Base-by-base conservation (phyloP, 1,140 invertebrate genomes). In the Aleiodes sp. region DNA sequence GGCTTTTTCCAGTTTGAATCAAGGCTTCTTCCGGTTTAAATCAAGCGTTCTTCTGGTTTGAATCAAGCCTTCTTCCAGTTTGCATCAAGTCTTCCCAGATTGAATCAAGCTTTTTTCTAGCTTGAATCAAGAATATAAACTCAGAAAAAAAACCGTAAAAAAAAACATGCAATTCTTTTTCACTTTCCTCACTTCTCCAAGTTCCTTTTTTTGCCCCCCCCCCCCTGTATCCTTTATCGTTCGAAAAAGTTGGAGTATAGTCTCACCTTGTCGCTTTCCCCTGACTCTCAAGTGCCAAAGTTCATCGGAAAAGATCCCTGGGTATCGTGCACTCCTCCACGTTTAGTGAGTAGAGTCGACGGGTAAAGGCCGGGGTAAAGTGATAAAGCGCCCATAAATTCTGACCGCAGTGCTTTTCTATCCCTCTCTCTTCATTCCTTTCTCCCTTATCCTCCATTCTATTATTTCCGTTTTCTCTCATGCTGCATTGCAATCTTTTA, bases 301-400 rank as follows among this genome's bases (percentile, higher is more conserved):
- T 86, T 85, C 82, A 84, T 84, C 81, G 78, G 76, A 61, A 62
- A 75, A 80, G 80, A 84, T 84, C 78, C 81, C 80, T n/a, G 67
- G 63, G 63, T 65, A 63, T 61, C 43, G 31, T 39, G 35, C 3
- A 10, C 19, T 52, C 12, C 64, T 66, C 16, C 62, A 65, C 62
- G 78, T 78, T 74, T n/a, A n/a, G 70, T 76, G 76, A 21, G 60
- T 78, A 79, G 78, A 83, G 78, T 78, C 79, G 80, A 78, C 78
- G 76, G 73, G 81, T 79, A 81, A 82, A 79, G 81, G 80, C 83
- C 81, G 84, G n/a, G 46, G 46, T 81, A 84, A 86, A 86, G 83
- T 85, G 84, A 84, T 86, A 86, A 86, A 86, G 84, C 83, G 80
- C 78, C 84, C 84, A 84, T 86, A 86, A 86, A 86, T 86, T 85